phyloP scores from a whole-genome alignment of 2,113 vertebrate species.

The Oplegnathus fasciatus region DNA sequence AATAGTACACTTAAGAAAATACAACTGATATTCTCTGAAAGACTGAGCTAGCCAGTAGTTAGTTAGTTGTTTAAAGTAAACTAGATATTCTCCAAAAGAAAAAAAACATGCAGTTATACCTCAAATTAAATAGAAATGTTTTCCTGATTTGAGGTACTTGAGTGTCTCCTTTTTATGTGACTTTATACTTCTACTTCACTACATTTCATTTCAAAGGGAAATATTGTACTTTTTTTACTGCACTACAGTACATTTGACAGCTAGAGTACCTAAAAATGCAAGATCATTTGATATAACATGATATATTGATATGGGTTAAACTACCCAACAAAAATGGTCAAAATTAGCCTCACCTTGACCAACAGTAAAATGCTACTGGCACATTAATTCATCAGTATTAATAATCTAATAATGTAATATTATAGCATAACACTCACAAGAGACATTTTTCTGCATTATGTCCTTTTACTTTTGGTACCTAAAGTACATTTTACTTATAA shows the following conservation, averaged over 20 bases:
- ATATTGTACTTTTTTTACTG: not conserved
- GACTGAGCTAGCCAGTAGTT: too few species aligned
- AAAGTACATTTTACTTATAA: not conserved
- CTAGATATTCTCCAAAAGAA: too few species aligned
- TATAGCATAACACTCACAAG: too few species aligned
- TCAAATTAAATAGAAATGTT: not conserved
- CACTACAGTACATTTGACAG: not conserved
- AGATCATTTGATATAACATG: too few species aligned
- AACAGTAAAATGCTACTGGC: not conserved
- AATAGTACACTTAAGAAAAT: not conserved
- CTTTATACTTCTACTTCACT: not conserved
- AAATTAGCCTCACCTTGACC: not conserved
- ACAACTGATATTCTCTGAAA: too few species aligned
- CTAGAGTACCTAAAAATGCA: not conserved
- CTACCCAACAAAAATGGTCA: not conserved
- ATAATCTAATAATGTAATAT: too few species aligned
- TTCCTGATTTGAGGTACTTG: not conserved
- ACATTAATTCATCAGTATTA: too few species aligned
- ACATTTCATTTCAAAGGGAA: not conserved
- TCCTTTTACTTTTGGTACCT: not conserved
- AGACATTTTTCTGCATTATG: not conserved
- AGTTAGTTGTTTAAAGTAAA: not conserved
- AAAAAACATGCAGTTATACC: too few species aligned
- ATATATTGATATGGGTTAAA: too few species aligned
- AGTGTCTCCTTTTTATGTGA: not conserved